Evolutionary conservation across 2,113 vertebrate species (phyloP).

Genomic region (Catharus fuscescens): DNA sequence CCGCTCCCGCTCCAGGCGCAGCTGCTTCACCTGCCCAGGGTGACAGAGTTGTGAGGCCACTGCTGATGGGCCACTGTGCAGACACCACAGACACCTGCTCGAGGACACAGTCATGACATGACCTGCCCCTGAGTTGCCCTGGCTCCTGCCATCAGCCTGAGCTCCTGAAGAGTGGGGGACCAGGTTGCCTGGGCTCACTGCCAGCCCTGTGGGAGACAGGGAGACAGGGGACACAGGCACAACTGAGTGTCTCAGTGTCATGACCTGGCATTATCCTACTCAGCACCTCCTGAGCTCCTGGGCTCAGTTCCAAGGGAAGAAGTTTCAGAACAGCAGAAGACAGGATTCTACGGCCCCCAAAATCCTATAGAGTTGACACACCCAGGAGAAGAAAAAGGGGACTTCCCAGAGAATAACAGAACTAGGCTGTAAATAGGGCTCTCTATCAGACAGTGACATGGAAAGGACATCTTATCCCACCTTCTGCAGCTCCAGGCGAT

Average conservation of each 20-base stretch:
- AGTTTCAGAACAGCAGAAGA: neutral
- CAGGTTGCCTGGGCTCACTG: neutral
- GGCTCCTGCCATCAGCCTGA: rapidly evolving
- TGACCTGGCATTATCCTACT: neutral
- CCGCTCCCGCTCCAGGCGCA: constrained; percentile 92
- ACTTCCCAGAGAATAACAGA: neutral
- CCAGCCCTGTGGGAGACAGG: neutral
- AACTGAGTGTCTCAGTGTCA: rapidly evolving
- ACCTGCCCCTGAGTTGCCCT: neutral
- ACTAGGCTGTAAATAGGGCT: neutral
- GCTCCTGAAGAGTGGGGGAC: neutral
- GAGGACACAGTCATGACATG: neutral
- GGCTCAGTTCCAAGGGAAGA: neutral
- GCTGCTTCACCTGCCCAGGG: constrained; percentile 88
- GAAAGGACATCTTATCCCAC: constrained; percentile 53
- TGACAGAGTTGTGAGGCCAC: rapidly evolving
- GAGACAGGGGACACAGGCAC: neutral
- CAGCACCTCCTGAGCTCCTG: neutral
- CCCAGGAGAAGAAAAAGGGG: neutral
- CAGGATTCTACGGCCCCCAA: rapidly evolving
- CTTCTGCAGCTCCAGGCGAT: constrained; percentile 96
- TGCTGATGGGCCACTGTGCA: rapidly evolving
- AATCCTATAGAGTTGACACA: neutral
- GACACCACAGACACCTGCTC: rapidly evolving
- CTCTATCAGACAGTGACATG: neutral